Percentiles rank a stretch among this genome's conserved stretches.
Evolutionary conservation across 2,113 vertebrate species (phyloP).

Genomic region (Tragulus kanchil): DNA sequence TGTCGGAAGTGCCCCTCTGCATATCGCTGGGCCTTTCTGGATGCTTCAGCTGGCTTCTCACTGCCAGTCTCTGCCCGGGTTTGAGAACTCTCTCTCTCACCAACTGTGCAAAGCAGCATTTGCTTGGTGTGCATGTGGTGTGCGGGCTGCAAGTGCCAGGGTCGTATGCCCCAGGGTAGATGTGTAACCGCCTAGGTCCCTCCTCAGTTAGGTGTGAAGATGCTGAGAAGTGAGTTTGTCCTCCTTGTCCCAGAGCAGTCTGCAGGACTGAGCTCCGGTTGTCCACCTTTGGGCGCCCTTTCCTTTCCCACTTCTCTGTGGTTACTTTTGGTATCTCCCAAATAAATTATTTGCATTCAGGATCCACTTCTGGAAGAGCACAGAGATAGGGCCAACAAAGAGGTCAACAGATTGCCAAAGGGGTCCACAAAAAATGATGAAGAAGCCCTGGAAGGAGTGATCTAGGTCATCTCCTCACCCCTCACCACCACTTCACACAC

Average conservation of each 20-base stretch:
- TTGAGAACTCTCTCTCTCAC: neutral
- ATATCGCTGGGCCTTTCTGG: neutral
- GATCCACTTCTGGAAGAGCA: neutral
- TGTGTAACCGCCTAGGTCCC: neutral
- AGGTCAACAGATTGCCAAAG: neutral
- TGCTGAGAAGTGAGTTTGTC: neutral
- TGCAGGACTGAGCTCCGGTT: neutral
- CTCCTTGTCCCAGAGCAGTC: neutral
- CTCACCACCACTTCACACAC: neutral
- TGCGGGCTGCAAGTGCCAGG: neutral
- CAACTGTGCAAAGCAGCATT: neutral
- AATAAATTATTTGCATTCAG: neutral
- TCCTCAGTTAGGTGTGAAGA: neutral
- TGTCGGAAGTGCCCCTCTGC: neutral
- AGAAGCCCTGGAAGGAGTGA: neutral
- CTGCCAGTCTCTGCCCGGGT: neutral
- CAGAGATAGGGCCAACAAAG: neutral
- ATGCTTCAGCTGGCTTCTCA: neutral
- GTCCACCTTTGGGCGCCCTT: neutral
- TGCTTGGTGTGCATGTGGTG: neutral
- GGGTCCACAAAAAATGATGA: neutral
- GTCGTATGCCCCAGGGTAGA: neutral
- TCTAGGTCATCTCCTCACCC: neutral
- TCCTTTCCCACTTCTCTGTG: neutral
- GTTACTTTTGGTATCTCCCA: neutral